A percentile compares a stretch with the other conserved stretches of the same genome.
phyloP scores from a whole-genome alignment of 2,797 vertebrate genomes.

The Hybognathus amarus region DNA sequence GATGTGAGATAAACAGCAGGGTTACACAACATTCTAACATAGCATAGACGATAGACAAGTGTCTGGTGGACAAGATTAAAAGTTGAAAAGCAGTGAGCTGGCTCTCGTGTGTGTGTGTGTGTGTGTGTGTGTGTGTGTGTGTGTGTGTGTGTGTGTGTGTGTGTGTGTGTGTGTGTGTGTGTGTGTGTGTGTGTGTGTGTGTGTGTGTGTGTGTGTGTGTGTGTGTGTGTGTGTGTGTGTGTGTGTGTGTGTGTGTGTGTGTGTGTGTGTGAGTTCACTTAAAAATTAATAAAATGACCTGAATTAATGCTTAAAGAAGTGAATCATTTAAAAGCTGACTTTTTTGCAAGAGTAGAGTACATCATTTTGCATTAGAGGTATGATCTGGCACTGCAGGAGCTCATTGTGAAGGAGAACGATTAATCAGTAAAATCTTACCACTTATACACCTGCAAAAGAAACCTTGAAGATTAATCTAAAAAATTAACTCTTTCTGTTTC shows the following conservation, averaged over 20 bases:
- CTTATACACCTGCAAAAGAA: constrained; percentile 23
- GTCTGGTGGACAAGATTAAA: constrained; percentile 5
- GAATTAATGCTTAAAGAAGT: constrained; percentile 73
- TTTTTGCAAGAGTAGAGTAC: constrained; percentile 64
- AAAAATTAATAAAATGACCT: constrained; percentile 77
- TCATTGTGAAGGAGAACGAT: constrained; percentile 41
- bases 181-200: neutral
- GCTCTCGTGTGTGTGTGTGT: neutral
- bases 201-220: neutral
- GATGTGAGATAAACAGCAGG: constrained; percentile 29
- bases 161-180: neutral
- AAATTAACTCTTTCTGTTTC: neutral
- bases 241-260: neutral
- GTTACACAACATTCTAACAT: constrained; percentile 6
- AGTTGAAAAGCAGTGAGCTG: neutral
- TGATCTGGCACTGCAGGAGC: constrained; percentile 16
- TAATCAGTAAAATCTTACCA: constrained; percentile 44
- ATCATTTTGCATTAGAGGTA: constrained; percentile 58
- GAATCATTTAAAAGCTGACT: constrained; percentile 73
- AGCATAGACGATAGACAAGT: constrained; percentile 9
- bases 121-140: neutral
- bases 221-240: neutral
- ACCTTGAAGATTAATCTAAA: neutral
- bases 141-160: neutral
- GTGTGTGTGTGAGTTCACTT: constrained; percentile 58